A percentile compares a stretch with the other conserved stretches of the same genome.
Evolutionary conservation across 1,140 invertebrate genomes (phyloP).

Genomic region (Magallana angulata): DNA sequence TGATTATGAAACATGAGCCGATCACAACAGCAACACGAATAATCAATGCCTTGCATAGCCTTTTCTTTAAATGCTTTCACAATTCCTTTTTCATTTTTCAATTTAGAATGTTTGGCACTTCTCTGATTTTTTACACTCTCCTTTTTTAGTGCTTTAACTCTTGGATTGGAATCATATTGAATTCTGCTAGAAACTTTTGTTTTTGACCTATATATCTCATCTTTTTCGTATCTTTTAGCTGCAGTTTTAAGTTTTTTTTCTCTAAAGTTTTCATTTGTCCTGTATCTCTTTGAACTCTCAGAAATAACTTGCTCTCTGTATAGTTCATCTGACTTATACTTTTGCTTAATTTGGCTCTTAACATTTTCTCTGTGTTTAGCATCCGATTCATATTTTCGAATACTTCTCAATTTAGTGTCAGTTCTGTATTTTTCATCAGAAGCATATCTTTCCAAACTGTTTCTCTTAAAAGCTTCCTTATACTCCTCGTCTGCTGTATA

Average conservation of each 20-base stretch:
- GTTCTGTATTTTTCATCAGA: no score
- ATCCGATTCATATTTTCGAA: background rate
- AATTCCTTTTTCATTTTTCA: background rate
- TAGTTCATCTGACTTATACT: slow-evolving; percentile 20
- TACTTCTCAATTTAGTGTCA: no score
- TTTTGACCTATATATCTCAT: background rate
- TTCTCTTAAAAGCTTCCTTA: background rate
- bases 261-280: slow-evolving; percentile 16
- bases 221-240: background rate
- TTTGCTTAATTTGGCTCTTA: slow-evolving; percentile 5
- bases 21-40: slow-evolving; percentile 36
- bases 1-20: slow-evolving; percentile 23
- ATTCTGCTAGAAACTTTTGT: background rate
- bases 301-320: background rate
- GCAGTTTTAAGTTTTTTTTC: background rate
- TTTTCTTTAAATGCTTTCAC: background rate
- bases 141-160: background rate
- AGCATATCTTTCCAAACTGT: slow-evolving; percentile 12
- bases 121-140: background rate
- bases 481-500: slow-evolving; percentile 6
- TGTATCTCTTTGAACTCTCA: slow-evolving; percentile 39
- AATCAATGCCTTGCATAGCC: background rate
- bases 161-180: background rate
- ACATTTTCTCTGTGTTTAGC: slow-evolving; percentile 30
- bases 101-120: background rate